Conservation (phyloP, 2,888 invertebrate genomes). For the Lithophane ornitopus region DNA sequence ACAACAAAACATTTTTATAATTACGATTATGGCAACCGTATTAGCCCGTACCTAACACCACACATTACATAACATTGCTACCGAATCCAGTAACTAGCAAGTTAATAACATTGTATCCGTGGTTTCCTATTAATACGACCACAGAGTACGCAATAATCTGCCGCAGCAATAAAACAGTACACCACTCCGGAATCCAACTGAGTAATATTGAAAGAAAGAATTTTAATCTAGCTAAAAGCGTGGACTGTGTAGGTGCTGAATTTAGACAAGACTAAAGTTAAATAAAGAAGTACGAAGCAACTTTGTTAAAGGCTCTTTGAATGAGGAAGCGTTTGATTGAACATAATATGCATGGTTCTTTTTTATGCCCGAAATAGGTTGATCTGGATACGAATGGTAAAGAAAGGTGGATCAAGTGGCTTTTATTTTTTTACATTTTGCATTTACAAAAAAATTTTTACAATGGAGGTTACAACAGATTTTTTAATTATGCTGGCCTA, state of each 20-base stretch:
- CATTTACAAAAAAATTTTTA: no score
- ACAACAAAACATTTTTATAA: no score
- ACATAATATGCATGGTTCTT: constrained; percentile 15
- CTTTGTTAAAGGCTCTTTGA: constrained; percentile 37
- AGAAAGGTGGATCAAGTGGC: not conserved
- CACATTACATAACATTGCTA: not conserved
- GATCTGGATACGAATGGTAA: constrained; percentile 20
- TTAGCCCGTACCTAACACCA: not conserved
- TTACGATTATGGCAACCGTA: no score
- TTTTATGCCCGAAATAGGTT: constrained; percentile 30
- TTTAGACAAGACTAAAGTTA: constrained; percentile 59
- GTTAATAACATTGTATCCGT: constrained; percentile 19
- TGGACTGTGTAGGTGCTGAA: constrained; percentile 35
- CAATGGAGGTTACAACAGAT: no score
- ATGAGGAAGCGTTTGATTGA: constrained; percentile 35
- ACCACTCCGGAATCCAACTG: constrained; percentile 1
- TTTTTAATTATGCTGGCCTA: no score
- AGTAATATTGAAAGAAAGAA: constrained; percentile 38
- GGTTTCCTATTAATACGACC: constrained; percentile 29
- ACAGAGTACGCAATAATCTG: constrained; percentile 24
- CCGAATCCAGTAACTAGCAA: constrained; percentile 1
- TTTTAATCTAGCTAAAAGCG: constrained; percentile 66
- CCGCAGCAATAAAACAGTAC: constrained; percentile 25
- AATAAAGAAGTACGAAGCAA: constrained; percentile 48
- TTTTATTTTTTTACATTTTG: not conserved